These are phyloP conservation scores for Mus minutoides DNA, from an alignment of 2,797 vertebrate genomes.

Conservation along the genomic window DNA sequence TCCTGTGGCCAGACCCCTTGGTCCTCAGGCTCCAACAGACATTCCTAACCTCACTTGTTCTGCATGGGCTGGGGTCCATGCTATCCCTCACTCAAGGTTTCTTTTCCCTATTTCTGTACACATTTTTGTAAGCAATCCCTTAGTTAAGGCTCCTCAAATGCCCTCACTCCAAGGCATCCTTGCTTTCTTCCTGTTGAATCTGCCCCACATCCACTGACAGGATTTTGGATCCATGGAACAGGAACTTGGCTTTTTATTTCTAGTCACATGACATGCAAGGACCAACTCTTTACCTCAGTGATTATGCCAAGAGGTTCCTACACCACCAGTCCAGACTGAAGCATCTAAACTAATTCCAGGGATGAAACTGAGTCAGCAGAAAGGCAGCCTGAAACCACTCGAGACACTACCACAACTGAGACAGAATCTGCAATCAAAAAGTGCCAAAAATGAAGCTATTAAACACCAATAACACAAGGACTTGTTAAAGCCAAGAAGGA, in stretches of 20 bases:
- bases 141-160: neutral
- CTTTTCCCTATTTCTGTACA: neutral
- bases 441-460: neutral
- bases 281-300: neutral
- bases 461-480: neutral
- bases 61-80: neutral
- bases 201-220: neutral
- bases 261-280: neutral
- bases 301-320: neutral
- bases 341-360: neutral
- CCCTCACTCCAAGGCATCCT: neutral
- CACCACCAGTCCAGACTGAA: neutral
- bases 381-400: neutral
- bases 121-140: neutral
- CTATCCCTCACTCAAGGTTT: neutral
- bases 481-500: slow-evolving; percentile 30
- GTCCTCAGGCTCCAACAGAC: neutral
- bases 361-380: neutral
- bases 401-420: neutral
- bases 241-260: too few relatives aligned
- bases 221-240: neutral
- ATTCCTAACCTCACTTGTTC: neutral
- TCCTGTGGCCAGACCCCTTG: neutral
- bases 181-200: neutral
- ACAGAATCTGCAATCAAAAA: neutral